phyloP scores from a whole-genome alignment of 1,140 invertebrate genomes.

The Drosophila nebulosa region DNA sequence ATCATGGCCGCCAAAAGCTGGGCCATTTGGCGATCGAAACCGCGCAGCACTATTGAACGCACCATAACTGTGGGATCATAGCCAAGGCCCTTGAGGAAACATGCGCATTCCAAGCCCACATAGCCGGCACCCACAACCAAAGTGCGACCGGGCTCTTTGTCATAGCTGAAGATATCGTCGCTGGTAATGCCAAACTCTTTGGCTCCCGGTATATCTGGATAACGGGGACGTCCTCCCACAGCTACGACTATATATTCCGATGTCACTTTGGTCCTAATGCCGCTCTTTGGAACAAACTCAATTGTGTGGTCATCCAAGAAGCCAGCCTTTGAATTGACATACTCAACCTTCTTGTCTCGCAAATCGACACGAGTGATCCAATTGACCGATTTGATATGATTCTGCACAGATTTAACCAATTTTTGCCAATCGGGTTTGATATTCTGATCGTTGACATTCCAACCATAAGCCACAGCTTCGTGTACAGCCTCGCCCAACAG shows the following conservation, averaged over 20 bases:
- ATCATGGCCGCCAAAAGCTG: slow-evolving; percentile 91
- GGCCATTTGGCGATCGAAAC: slow-evolving; percentile 99
- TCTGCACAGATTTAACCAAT: slow-evolving; percentile 88
- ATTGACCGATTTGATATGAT: slow-evolving; percentile 94
- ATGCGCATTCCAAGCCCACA: slow-evolving; percentile 97
- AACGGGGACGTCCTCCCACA: slow-evolving; percentile 93
- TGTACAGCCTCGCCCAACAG: slow-evolving; percentile 91
- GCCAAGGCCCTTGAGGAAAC: slow-evolving; percentile 94
- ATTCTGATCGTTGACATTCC: slow-evolving; percentile 87
- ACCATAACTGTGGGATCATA: slow-evolving; percentile 95
- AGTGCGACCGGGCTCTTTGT: slow-evolving; percentile 94
- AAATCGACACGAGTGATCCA: slow-evolving; percentile 94
- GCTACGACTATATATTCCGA: slow-evolving; percentile 94
- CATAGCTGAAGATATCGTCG: slow-evolving; percentile 97
- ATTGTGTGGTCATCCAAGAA: slow-evolving; percentile 92
- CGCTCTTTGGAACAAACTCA: slow-evolving; percentile 87
- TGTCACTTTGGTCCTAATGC: slow-evolving; percentile 88
- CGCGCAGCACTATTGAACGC: slow-evolving; percentile 95
- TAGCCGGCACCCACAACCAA: slow-evolving; percentile 96
- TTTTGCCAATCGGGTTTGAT: slow-evolving; percentile 88
- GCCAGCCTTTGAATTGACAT: slow-evolving; percentile 93
- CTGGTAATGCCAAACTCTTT: slow-evolving; percentile 95
- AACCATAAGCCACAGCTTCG: slow-evolving; percentile 91
- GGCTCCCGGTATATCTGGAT: slow-evolving; percentile 93
- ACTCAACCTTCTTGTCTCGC: slow-evolving; percentile 94